Percentiles rank a stretch among this genome's conserved stretches.
Conservation (phyloP, 2,113 vertebrate genomes). For the Bufo gargarizans region DNA sequence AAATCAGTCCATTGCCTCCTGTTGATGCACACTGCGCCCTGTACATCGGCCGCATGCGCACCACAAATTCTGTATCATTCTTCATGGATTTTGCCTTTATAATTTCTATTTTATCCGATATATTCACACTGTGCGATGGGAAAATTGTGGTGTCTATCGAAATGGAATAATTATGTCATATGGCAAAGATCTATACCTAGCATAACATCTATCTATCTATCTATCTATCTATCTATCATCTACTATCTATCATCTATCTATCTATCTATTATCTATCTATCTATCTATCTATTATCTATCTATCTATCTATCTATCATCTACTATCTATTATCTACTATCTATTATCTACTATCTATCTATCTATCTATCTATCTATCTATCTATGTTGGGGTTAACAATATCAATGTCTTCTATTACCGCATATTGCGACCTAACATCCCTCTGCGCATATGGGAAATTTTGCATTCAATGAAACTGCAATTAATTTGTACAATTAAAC, state of each 20-base stretch:
- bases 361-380: too few relatives aligned
- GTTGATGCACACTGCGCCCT: too few relatives aligned
- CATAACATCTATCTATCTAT: not conserved
- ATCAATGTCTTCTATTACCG: not conserved
- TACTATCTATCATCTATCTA: not conserved
- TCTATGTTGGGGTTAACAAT: not conserved
- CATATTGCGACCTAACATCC: not conserved
- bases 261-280: constrained; percentile 7
- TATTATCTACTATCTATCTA: constrained; percentile 4
- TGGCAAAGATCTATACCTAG: too few relatives aligned
- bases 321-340: not conserved
- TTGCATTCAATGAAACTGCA: constrained; percentile 9
- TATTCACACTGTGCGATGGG: too few relatives aligned
- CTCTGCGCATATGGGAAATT: not conserved
- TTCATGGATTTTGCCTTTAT: too few relatives aligned
- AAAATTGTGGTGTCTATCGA: too few relatives aligned
- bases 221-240: too few relatives aligned
- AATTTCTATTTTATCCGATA: too few relatives aligned
- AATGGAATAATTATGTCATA: too few relatives aligned
- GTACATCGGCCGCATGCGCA: too few relatives aligned
- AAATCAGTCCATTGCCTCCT: too few relatives aligned
- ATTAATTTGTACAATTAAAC: constrained; percentile 19
- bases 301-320: not conserved
- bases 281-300: not conserved
- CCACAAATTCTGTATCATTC: too few relatives aligned